These are phyloP conservation scores for Pluvialis apricaria DNA, from an alignment of 2,113 vertebrate genomes.

Conservation along the genomic window DNA sequence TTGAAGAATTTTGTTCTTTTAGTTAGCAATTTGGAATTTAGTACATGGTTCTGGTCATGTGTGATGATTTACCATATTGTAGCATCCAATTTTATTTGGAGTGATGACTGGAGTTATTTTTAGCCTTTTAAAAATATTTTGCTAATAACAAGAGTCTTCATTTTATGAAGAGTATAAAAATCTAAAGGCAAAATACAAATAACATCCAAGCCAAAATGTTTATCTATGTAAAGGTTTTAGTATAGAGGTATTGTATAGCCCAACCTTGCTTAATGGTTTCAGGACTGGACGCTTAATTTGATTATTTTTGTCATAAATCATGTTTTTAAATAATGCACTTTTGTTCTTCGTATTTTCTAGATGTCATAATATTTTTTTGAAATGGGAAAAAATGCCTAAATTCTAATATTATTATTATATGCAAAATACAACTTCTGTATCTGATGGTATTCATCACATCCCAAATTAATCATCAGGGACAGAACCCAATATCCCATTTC, in stretches of 20 bases:
- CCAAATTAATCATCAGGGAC: conserved; percentile 70
- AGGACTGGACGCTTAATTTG: neutral
- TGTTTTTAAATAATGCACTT: neutral
- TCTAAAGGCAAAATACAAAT: neutral
- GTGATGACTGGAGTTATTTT: neutral
- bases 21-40: neutral
- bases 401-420: conserved; percentile 53
- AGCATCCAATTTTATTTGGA: neutral
- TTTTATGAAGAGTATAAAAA: neutral
- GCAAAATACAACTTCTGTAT: conserved; percentile 47
- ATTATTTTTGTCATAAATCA: conserved; percentile 27
- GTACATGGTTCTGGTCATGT: neutral
- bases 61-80: neutral
- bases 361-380: neutral
- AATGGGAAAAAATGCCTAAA: conserved; percentile 11
- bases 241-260: neutral
- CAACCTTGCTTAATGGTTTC: neutral
- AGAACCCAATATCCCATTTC: conserved; percentile 59
- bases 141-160: neutral
- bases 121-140: neutral
- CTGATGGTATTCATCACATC: conserved; percentile 60
- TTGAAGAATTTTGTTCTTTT: neutral
- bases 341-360: neutral
- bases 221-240: neutral
- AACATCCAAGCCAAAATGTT: neutral